Base-by-base conservation (phyloP, 1,140 invertebrate genomes). In the Choristoneura fumiferana region DNA sequence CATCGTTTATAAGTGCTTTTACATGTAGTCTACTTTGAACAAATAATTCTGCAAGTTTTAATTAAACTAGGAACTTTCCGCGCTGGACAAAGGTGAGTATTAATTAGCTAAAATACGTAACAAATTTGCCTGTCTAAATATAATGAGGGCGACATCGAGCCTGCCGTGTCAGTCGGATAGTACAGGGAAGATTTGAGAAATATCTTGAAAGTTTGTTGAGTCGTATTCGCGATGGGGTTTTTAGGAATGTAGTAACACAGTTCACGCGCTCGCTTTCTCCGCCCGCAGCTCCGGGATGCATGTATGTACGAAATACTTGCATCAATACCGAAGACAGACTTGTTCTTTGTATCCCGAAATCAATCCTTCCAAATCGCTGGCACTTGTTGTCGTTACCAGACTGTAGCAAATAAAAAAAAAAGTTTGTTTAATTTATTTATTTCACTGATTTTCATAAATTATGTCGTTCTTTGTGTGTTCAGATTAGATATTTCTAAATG, bases 211-310 rank as follows among this genome's bases (percentile, higher is more conserved):
- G n/a, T n/a, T n/a, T n/a, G n/a, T n/a, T n/a, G n/a, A n/a, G n/a
- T n/a, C n/a, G n/a, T n/a, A n/a, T n/a, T n/a, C n/a, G n/a, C n/a
- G n/a, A n/a, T n/a, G n/a, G n/a, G n/a, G n/a, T n/a, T n/a, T n/a
- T n/a, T n/a, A n/a, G n/a, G n/a, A n/a, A n/a, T n/a, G n/a, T n/a
- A 69, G 60, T 53, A 66, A 76, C 60, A 71, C 73, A 76, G 77
- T 73, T 80, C 76, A 63, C 67, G 55, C 45, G 59, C 62, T 70
- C 69, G 66, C 70, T 67, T 63, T 66, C 64, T 62, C 66, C 66
- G 67, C 69, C 72, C 60, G 64, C 58, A 70, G 77, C 70, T 61
- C 22, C 54, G 54, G 35, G 63, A 62, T 71, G 63, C 62, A 73
- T 68, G 59, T 10, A 33, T 10, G 10, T 52, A 9, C 18, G 33